Evolutionary conservation across 2,113 vertebrate genomes (phyloP).

Genomic region (Notiomystis cincta): DNA sequence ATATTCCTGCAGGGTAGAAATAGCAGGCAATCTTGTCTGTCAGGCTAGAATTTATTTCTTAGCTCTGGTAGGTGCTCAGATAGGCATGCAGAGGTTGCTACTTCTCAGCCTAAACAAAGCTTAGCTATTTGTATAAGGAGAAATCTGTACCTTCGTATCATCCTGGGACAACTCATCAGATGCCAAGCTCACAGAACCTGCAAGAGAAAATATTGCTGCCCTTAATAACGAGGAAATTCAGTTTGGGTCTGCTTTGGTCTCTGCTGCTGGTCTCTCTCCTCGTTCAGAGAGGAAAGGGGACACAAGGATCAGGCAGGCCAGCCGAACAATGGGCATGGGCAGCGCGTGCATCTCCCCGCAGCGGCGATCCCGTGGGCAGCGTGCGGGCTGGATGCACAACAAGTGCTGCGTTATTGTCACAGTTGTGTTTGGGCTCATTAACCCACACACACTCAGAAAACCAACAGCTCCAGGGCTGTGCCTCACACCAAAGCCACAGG

Average conservation of each 20-base stretch:
- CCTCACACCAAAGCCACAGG: neutral
- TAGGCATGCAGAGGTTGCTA: neutral
- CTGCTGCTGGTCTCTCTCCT: neutral
- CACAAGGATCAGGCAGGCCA: neutral
- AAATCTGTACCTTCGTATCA: conserved; percentile 56
- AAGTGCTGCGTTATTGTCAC: neutral
- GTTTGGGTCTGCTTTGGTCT: neutral
- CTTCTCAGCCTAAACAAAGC: neutral
- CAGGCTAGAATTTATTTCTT: neutral
- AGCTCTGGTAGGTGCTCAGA: neutral
- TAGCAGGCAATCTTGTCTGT: neutral
- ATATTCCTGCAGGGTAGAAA: neutral
- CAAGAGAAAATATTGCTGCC: conserved; percentile 20
- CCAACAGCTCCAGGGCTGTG: neutral
- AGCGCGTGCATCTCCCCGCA: neutral
- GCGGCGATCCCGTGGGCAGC: neutral
- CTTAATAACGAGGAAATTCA: neutral
- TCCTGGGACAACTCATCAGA: neutral
- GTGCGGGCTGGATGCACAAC: neutral
- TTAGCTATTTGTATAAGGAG: neutral
- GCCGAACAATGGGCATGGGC: neutral
- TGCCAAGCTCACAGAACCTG: conserved; percentile 16
- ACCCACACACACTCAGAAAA: neutral
- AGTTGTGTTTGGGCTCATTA: neutral
- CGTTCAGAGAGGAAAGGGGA: neutral